Evolutionary conservation across 2,113 vertebrate species (phyloP), one percentile per base, ranked within the genome.

Genomic region (Trochalopteron elliotii): DNA sequence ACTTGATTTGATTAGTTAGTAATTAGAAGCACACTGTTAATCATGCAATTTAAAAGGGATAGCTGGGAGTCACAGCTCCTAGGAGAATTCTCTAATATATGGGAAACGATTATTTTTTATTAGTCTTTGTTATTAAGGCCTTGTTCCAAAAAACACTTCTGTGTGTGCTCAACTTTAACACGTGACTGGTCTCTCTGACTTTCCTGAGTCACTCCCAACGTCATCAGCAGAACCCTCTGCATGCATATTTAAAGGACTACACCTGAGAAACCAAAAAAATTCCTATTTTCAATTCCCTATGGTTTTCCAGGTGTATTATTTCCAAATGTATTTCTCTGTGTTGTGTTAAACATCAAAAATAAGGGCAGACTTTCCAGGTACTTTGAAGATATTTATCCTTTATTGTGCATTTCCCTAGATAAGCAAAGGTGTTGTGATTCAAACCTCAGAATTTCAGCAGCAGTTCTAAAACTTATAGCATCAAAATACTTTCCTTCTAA

Each of bases 1-100:
- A 53, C 69, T 92, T 92, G 75, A 88, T 87, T 97, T 95, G 93
- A 97, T 97, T 95, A 92, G 87, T 20, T 84, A 84, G 50, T 91
- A 90, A 94, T 96, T 92, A 97, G 93, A 95, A 95, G 56, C 56
- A 83, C 81, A 45, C 87, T 77, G 55, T 61, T 94, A 91, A 92
- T 61, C 44, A 82, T 39, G 44, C 83, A 72, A 30, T 89, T 93
- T 87, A 39, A 79, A 80, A 72, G 22, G 60, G 40, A 45, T 68
- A 70, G n/a, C 63, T 84, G 55, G 69, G 67, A 86, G 45, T 77
- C 75, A 18, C 30, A 74, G 47, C 68, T 88, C 83, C 75, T 60
- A 30, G 53, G 63, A 77, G 61, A 83, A 40, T 55, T 59, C 71
- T 71, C 37, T 35, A 55, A 39, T 93, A 87, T 39, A 53, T 69